Evolutionary conservation across 1,140 invertebrate species (phyloP), one percentile per base, ranked within the genome.

Genomic region (Papilio aristodemus): DNA sequence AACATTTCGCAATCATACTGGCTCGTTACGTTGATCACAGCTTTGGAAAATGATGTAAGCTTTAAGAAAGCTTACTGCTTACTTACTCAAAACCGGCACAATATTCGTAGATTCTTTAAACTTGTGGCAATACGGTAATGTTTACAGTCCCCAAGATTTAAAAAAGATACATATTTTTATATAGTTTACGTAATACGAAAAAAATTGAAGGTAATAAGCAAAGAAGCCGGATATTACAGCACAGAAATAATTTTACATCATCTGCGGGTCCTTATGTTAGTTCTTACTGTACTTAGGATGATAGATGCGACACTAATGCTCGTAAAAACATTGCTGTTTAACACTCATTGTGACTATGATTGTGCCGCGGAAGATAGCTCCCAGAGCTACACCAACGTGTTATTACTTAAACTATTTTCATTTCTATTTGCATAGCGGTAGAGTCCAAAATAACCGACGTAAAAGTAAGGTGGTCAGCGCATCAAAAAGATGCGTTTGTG

Each of bases 241-340:
- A 36, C 25, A 66, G 22, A 50, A 50, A 66, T 17, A 66, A 50
- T 43, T 66, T 66, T 22, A 25, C 59, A 25, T 66, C 63, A 50
- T 66, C 39, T 17, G 59, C n/a, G 60, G 75, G 69, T 71, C 71
- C 66, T 69, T 74, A 76, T 71, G 68, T 72, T 64, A 72, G 71
- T 78, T 76, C 74, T 72, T 71, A 43, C 62, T 27, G 60, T 50
- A 69, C 71, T 67, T 70, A 76, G 43, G 66, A 70, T 76, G 75
- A 77, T 71, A 70, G 67, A 70, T 71, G 70, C 71, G 74, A 72
- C 73, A 64, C 70, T 78, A 78, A 78, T 80, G 76, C 39, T 58
- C 43, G 75, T 73, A 80, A 80, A 80, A 78, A 80, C 72, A 50
- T 59, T 43, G 67, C 70, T 71, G 69, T 68, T 71, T 70, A 72